phyloP scores from a whole-genome alignment of 1,140 invertebrate species.

The Heliconius eleuchia region DNA sequence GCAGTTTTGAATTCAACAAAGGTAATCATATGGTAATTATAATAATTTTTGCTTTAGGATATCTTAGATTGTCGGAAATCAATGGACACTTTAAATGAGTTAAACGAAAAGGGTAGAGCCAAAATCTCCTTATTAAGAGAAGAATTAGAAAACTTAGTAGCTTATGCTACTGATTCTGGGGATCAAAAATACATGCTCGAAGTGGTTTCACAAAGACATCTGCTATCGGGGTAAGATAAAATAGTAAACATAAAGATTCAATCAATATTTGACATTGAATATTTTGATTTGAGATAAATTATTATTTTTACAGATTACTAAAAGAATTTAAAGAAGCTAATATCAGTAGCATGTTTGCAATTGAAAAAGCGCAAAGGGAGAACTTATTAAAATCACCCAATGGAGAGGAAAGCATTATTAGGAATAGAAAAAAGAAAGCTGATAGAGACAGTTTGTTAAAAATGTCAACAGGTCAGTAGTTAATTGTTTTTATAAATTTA shows the following conservation, averaged over 20 bases:
- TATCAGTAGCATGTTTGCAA: constrained; percentile 86
- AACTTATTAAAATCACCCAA: constrained; percentile 83
- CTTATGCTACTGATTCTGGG: constrained; percentile 85
- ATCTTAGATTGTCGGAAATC: constrained; percentile 84
- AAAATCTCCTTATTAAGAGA: constrained; percentile 85
- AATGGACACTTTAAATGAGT: constrained; percentile 85
- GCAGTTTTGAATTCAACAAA: neutral
- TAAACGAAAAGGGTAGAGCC: constrained; percentile 87
- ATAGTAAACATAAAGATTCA: neutral
- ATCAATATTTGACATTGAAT: neutral
- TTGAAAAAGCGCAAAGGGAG: constrained; percentile 87
- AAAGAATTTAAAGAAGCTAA: constrained; percentile 90
- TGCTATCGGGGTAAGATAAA: constrained; percentile 82
- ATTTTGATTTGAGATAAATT: neutral
- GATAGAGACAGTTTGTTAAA: constrained; percentile 85
- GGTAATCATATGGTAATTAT: neutral
- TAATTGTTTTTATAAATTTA: neutral
- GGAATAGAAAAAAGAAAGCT: constrained; percentile 83
- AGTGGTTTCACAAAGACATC: constrained; percentile 85
- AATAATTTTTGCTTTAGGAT: constrained; percentile 50
- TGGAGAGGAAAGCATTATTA: constrained; percentile 81
- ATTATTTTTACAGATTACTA: constrained; percentile 79
- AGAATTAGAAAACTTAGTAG: constrained; percentile 85
- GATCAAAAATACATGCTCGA: constrained; percentile 84
- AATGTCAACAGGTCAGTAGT: constrained; percentile 80